Base-by-base conservation (phyloP, 2,888 invertebrate genomes). In the Dryococelus australis region DNA sequence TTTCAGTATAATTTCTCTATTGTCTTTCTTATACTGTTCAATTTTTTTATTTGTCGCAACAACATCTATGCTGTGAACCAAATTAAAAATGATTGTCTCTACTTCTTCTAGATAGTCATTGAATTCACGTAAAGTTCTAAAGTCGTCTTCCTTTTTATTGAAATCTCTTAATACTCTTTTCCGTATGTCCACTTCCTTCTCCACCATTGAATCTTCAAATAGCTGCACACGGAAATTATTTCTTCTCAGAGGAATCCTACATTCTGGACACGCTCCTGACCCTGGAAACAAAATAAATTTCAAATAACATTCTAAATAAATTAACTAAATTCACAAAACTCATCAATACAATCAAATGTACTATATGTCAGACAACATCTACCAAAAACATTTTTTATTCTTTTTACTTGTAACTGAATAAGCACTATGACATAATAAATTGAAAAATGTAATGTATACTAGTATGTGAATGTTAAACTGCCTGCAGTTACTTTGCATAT, bases 51-150 rank as follows among this genome's bases (percentile, higher is more conserved):
- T 98, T 0, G 98, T 99, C 89, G 96, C 96, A 79, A 97, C 94
- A 84, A 98, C 94, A 92, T 99, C 98, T 88, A 98, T 96, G 91
- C 98, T 97, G 93, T 98, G 97, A 2, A 96, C 95, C 90, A 99
- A 93, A 93, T 99, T 99, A 92, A 95, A 98, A 88, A 99, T 96
- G 90, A 99, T 97, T 0, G 95, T 95, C 93, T 99, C 99, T 81
- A 99, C 95, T 93, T 98, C 97, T 93, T 99, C 99, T 90, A 99
- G 94, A 92, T 99, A 99, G 92, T 99, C 97, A 92, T 99, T 99
- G 92, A 96, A 99, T 88, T 98, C 98, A 79, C 95, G 93, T 87
- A 98, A 92, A 0, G 95, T 94, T 0, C 93, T 92, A 92, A 99
- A 99, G 92, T 99, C 99, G 90, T 98, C 98, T 92, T 98, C 98